Evolutionary conservation across 2,113 vertebrate genomes (phyloP), one percentile per base, ranked within the genome.

Genomic region (Propithecus coquereli): DNA sequence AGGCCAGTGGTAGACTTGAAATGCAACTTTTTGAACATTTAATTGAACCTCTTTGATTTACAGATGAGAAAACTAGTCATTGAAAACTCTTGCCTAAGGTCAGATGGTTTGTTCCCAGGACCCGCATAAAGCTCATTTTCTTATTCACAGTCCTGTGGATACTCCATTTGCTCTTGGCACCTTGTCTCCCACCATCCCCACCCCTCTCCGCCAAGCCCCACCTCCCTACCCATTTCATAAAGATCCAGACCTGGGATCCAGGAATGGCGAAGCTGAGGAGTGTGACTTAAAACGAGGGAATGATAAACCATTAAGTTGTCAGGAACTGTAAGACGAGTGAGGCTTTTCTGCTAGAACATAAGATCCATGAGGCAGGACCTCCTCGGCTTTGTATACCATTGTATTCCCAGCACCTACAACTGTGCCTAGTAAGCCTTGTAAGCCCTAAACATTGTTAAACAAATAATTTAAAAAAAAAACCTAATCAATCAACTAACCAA

Each of bases 11-110:
- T 54, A 94, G 77, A 91, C 65, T 34, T 77, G 79, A 91, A 92
- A 89, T 50, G 63, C 74, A 95, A 87, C 89, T 93, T 94, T 94
- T n/a, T 82, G 91, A 96, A 96, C 73, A 27, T 87, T 92, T 94
- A 68, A 94, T 61, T 74, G 88, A 91, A 91, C 30, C 57, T 95
- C 82, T 93, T 95, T 81, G 95, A 82, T 87, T 94, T 92, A 82
- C 59, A 91, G 95, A 94, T 90, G 66, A 94, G 92, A 92, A 97
- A 96, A 93, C 16, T 45, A 87, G 83, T 93, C 57, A 91, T 90
- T 93, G 80, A 73, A 88, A 82, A 97, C 82, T 91, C 43, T 96
- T 93, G 84, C 80, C 92, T 92, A 80, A 81, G 94, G 96, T 96
- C 81, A 93, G 94, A 94, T 23, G 70, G 12, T 70, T 93, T 84